phyloP scores from a whole-genome alignment of 1,140 invertebrate genomes.

The Ptiloglossa arizonensis region DNA sequence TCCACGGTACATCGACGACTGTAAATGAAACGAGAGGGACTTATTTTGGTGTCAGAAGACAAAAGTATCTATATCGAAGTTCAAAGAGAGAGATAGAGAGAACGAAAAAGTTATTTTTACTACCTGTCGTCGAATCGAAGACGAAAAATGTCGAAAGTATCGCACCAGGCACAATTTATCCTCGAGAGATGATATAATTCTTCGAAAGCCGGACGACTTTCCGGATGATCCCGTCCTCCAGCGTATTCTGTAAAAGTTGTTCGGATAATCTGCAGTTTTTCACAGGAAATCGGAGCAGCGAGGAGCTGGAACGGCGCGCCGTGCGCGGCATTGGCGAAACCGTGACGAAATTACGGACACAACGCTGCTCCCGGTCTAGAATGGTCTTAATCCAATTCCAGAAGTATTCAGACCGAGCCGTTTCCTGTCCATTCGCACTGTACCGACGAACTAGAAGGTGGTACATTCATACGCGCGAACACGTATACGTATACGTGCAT shows the following conservation, averaged over 20 bases:
- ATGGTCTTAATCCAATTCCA: slow-evolving; percentile 72
- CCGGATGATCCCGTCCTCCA: slow-evolving; percentile 12
- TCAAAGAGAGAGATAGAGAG: no score
- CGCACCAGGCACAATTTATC: neutral
- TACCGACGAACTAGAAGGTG: slow-evolving; percentile 66
- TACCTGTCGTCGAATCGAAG: no score
- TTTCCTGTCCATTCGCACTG: slow-evolving; percentile 76
- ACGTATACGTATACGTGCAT: neutral
- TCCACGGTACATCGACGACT: no score
- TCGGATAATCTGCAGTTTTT: slow-evolving; percentile 48
- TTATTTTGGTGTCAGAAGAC: no score
- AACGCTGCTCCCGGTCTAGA: slow-evolving; percentile 43
- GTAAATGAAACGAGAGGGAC: no score
- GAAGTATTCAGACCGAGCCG: slow-evolving; percentile 70
- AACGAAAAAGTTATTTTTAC: no score
- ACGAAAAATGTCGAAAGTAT: no score
- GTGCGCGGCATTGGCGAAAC: slow-evolving; percentile 35
- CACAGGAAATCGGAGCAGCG: slow-evolving; percentile 21
- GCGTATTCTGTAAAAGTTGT: neutral
- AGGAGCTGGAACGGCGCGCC: neutral
- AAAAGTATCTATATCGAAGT: no score
- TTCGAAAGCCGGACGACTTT: slow-evolving; percentile 37
- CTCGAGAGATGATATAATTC: neutral
- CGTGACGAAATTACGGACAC: slow-evolving; percentile 48
- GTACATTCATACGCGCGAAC: slow-evolving; percentile 48